These are phyloP conservation scores for Megaceryle maxima DNA, from an alignment of 2,113 vertebrate species.

Conservation along the genomic window DNA sequence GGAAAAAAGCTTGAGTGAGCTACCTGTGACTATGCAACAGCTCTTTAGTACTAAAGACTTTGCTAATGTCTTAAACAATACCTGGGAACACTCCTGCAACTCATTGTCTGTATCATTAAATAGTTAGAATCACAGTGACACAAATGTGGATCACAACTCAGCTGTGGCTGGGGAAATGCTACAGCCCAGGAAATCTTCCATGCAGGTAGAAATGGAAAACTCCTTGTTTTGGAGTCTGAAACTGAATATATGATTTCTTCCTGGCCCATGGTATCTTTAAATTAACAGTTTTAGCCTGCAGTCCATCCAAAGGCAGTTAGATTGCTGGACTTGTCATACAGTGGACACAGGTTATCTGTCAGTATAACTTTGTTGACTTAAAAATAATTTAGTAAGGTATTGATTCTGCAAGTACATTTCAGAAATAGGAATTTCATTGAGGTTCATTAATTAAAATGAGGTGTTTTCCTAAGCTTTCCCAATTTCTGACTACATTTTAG, in stretches of 20 bases:
- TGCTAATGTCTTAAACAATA: neutral
- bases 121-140: neutral
- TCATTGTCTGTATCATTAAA: neutral
- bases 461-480: neutral
- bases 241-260: neutral
- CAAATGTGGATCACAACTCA: neutral
- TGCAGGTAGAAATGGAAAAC: neutral
- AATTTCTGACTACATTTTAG: neutral
- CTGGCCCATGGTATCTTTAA: neutral
- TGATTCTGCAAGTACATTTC: neutral
- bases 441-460: neutral
- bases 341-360: neutral
- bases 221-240: neutral
- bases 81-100: neutral
- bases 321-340: neutral
- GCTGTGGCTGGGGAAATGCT: rapidly evolving
- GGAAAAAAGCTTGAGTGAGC: neutral
- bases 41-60: neutral
- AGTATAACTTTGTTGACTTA: neutral
- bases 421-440: neutral
- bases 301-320: neutral
- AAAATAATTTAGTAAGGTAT: neutral
- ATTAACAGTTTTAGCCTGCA: neutral
- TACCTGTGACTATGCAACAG: neutral
- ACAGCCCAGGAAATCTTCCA: neutral